Evolutionary conservation across 2,797 vertebrate genomes (phyloP), one percentile per base, ranked within the genome.

Genomic region (Pseudochaenichthys georgianus): DNA sequence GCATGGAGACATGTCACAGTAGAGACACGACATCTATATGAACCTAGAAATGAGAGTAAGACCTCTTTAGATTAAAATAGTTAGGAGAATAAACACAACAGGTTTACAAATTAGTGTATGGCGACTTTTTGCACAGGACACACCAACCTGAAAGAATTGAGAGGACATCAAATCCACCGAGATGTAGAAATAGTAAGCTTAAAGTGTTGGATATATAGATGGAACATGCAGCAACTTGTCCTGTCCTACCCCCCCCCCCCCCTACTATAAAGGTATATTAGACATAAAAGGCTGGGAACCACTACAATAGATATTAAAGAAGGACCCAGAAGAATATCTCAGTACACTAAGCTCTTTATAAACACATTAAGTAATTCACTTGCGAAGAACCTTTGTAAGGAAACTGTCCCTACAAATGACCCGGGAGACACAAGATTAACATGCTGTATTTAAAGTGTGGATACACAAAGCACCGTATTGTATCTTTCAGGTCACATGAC

Each of bases 401-500:
- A 42, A 10, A 34, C 63, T 19, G 9, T 45, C 68, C 16, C 3
- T 13, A 46, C 13, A 58, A 66, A 79, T 51, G 38, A 23, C 38
- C 5, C 13, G 0, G 10, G 5, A 53, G 54, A 65, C 19, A 53
- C 5, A 41, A 47, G 28, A 54, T 13, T n/a, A 64, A 72, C 10
- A 2, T 7, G 0, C 34, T 48, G n/a, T 62, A 21, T 67, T 68
- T 41, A 61, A 60, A 19, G 19, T 1, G 0, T 3, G 1, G 34
- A 75, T 4, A 34, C 10, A 86, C 53, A 68, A 51, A 67, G 68
- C 13, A 1, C 12, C 3, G 3, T 17, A 17, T 63, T 83, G 72
- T 73, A 11, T 16, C n/a, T 58, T 58, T 43, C 34, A 50, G 52
- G 63, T 76, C 73, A 67, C 50, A 11, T 54, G 52, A 71, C 52